Evolutionary conservation across 2,797 vertebrate species (phyloP).

Genomic region (Enteromius anoplus): DNA sequence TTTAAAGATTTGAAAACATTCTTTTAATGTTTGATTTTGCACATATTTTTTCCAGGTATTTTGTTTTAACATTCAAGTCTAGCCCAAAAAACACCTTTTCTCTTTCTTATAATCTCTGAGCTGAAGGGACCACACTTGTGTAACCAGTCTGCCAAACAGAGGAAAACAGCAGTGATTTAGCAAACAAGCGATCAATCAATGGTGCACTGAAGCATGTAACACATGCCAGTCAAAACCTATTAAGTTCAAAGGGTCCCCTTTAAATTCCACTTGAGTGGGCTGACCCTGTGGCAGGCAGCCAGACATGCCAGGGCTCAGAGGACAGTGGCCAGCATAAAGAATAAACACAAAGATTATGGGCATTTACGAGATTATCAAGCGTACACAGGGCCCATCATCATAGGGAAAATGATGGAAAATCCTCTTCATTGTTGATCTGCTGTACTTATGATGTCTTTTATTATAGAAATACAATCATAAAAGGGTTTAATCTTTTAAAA

Average conservation of each 20-base stretch:
- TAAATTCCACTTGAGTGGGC: constrained; percentile 86
- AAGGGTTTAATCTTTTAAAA: background rate
- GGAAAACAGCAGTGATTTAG: constrained; percentile 91
- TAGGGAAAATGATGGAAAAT: background rate
- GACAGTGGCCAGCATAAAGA: constrained; percentile 60
- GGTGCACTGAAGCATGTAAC: constrained; percentile 87
- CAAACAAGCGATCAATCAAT: constrained; percentile 95
- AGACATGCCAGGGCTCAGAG: constrained; percentile 72
- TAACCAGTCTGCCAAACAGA: constrained; percentile 82
- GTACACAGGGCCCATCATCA: background rate
- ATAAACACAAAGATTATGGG: constrained; percentile 18
- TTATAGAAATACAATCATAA: background rate
- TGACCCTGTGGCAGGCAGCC: constrained; percentile 82
- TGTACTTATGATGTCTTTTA: background rate
- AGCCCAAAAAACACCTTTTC: constrained; percentile 18
- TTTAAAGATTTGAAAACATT: background rate
- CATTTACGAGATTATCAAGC: background rate
- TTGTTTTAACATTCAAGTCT: constrained; percentile 17
- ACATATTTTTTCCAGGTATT: background rate
- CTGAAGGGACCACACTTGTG: constrained; percentile 79
- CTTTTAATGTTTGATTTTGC: background rate
- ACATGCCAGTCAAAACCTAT: constrained; percentile 95
- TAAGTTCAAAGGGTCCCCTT: constrained; percentile 87
- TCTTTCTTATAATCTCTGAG: constrained; percentile 51
- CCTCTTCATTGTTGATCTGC: background rate